phyloP scores from a whole-genome alignment of 2,797 vertebrate genomes.

The Rhyacichthys aspro region DNA sequence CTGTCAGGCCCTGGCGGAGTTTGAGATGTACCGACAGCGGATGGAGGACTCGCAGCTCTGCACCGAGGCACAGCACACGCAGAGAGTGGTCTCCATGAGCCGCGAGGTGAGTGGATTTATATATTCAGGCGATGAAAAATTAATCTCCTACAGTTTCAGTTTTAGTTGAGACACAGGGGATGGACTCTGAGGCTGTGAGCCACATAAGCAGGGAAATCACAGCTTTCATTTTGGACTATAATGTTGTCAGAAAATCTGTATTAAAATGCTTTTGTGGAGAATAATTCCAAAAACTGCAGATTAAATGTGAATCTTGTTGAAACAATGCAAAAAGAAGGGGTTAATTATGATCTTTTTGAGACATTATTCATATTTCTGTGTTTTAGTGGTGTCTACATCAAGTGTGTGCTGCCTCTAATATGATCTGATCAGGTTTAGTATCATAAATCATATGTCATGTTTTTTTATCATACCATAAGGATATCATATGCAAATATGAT shows the following conservation, averaged over 20 bases:
- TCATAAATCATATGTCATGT: conserved; percentile 10
- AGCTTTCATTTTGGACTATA: no score
- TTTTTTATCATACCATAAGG: conserved; percentile 12
- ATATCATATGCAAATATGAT: conserved; percentile 9
- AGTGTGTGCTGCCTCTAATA: not conserved
- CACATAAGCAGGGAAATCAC: not conserved
- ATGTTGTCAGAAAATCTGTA: no score
- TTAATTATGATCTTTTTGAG: no score
- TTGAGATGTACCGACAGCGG: conserved; percentile 93
- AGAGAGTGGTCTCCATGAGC: conserved; percentile 93
- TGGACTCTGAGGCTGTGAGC: not conserved
- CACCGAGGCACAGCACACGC: conserved; percentile 95
- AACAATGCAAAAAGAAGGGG: no score
- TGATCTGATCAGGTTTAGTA: not conserved
- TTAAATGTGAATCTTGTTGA: no score
- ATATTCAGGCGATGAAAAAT: not conserved
- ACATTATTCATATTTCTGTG: no score
- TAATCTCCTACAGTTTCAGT: not conserved
- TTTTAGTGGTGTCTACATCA: no score
- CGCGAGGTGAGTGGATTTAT: conserved; percentile 64
- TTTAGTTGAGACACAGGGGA: not conserved
- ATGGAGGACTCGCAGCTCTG: conserved; percentile 96
- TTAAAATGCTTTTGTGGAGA: no score
- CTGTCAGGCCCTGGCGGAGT: conserved; percentile 89
- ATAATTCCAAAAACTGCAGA: no score